These are phyloP conservation scores for Danio tinwini DNA, from an alignment of 2,797 vertebrate genomes.

Conservation along the genomic window DNA sequence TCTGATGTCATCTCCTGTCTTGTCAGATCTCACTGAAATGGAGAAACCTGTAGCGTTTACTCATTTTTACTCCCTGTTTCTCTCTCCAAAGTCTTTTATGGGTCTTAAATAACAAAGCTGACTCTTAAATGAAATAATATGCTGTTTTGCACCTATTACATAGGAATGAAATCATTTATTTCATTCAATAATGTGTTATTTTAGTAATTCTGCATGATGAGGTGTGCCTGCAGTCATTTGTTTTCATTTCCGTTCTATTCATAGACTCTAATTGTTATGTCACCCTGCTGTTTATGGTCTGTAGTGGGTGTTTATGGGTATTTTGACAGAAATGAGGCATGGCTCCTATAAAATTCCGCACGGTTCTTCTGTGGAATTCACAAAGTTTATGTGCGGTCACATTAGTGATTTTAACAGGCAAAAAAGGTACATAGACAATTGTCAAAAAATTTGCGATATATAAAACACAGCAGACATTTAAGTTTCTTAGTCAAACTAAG, in stretches of 20 bases:
- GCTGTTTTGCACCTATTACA: constrained; percentile 6
- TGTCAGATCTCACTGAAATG: background rate
- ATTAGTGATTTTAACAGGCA: background rate
- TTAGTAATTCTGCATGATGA: constrained; percentile 9
- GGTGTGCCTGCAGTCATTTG: background rate
- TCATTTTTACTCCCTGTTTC: background rate
- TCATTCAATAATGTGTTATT: constrained; percentile 5
- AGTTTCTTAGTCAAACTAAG: background rate
- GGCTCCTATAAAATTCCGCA: background rate
- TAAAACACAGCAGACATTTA: background rate
- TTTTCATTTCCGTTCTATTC: constrained; percentile 16
- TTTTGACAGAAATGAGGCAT: background rate
- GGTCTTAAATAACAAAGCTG: background rate
- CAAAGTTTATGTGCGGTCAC: background rate
- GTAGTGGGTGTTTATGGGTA: constrained; percentile 13
- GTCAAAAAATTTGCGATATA: background rate
- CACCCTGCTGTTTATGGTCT: constrained; percentile 5
- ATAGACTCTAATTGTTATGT: constrained; percentile 2
- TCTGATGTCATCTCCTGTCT: background rate
- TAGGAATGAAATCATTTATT: background rate
- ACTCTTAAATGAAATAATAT: constrained; percentile 16
- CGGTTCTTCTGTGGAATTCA: background rate
- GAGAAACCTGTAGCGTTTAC: background rate
- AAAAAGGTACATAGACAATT: background rate
- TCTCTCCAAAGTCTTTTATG: background rate